A percentile compares a stretch with the other conserved stretches of the same genome.
phyloP scores from a whole-genome alignment of 2,888 invertebrate genomes.

The Rosalia funebris region DNA sequence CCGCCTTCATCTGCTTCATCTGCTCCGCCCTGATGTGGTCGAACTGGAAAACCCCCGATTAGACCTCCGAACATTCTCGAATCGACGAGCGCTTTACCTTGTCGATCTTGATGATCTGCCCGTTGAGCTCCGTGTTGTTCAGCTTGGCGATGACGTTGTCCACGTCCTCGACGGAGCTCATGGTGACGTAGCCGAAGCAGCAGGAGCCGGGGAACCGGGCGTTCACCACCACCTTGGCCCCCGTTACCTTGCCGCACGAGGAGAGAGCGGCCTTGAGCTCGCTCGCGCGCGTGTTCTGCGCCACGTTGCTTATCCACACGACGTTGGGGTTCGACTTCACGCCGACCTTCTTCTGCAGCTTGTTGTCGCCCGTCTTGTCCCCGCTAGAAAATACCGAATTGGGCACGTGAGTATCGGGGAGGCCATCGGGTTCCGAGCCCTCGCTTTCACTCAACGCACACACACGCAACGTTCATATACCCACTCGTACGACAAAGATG shows the following conservation, averaged over 20 bases:
- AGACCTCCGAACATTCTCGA: not conserved
- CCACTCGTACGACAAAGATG: conserved; percentile 36
- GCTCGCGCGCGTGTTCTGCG: conserved; percentile 90
- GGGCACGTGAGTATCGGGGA: not conserved
- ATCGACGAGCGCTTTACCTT: conserved; percentile 69
- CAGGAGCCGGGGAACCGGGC: conserved; percentile 91
- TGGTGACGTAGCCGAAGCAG: conserved; percentile 96
- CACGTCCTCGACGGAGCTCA: conserved; percentile 90
- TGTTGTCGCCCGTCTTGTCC: conserved; percentile 29
- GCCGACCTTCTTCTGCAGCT: conserved; percentile 43
- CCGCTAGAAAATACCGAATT: conserved; percentile 31
- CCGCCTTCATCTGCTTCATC: conserved; percentile 54
- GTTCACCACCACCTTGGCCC: conserved; percentile 96
- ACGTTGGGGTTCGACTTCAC: conserved; percentile 68
- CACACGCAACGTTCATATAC: conserved; percentile 27
- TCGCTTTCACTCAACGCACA: conserved; percentile 8
- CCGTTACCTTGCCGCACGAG: conserved; percentile 92
- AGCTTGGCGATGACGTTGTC: conserved; percentile 90
- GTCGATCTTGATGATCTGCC: conserved; percentile 94
- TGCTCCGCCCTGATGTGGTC: conserved; percentile 59
- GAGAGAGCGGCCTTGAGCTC: conserved; percentile 94
- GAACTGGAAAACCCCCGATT: conserved; percentile 42
- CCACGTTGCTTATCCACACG: conserved; percentile 94
- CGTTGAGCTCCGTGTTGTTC: conserved; percentile 93
- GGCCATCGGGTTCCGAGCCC: not conserved